Conservation (phyloP, 2,888 invertebrate species). For the Mimumesa dahlbomi region DNA sequence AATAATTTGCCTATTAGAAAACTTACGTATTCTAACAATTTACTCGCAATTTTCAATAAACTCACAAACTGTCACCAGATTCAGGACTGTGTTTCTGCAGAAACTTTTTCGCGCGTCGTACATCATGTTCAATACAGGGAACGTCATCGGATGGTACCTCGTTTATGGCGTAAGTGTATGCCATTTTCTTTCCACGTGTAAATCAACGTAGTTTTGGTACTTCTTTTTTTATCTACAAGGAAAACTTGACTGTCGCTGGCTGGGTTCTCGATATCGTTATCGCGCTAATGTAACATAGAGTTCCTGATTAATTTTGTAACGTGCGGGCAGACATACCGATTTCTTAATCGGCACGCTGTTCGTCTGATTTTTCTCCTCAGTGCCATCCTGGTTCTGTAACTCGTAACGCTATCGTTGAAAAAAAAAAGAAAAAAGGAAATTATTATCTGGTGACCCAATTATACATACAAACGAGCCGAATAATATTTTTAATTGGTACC, state of each 20-base stretch:
- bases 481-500: slow-evolving; percentile 52
- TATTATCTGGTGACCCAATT: slow-evolving; percentile 70
- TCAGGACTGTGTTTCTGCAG: slow-evolving; percentile 84
- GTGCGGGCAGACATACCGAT: background rate
- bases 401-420: slow-evolving; percentile 33
- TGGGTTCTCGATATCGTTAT: slow-evolving; percentile 21
- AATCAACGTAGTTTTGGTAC: too few species aligned
- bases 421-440: slow-evolving; percentile 48
- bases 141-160: slow-evolving; percentile 65
- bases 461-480: slow-evolving; percentile 66
- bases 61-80: slow-evolving; percentile 85
- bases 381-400: slow-evolving; percentile 22
- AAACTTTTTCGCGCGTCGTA: slow-evolving; percentile 84
- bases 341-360: slow-evolving; percentile 41
- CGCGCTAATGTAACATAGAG: slow-evolving; percentile 33
- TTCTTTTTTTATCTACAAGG: too few species aligned
- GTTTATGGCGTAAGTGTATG: slow-evolving; percentile 65
- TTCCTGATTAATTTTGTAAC: slow-evolving; percentile 31
- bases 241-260: too few species aligned
- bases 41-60: too few species aligned
- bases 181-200: too few species aligned
- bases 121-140: slow-evolving; percentile 81
- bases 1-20: too few species aligned
- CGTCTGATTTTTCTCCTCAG: slow-evolving; percentile 35
- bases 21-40: too few species aligned